Evolutionary conservation across 2,113 vertebrate species (phyloP).

Genomic region (Ardeotis arabs): DNA sequence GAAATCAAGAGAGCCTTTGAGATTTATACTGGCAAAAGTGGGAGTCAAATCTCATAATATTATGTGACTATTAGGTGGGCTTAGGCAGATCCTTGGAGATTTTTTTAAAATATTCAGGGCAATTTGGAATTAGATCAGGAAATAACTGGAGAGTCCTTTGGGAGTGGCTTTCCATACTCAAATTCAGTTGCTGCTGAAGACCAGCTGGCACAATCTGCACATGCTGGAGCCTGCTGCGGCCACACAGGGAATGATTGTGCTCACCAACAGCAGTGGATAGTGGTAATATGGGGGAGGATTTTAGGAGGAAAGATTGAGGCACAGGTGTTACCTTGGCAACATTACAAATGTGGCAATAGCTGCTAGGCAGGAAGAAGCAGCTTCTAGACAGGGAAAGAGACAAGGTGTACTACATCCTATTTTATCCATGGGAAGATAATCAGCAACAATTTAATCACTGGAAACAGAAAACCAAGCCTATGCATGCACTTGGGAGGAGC

Average conservation of each 20-base stretch:
- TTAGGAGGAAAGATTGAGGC: not conserved
- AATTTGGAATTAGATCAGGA: not conserved
- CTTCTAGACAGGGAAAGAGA: not conserved
- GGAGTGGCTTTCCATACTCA: not conserved
- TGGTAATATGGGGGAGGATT: not conserved
- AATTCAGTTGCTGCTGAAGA: not conserved
- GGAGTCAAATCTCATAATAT: not conserved
- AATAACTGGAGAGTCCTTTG: not conserved
- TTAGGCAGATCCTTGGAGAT: not conserved
- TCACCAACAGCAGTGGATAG: not conserved
- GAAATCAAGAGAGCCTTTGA: not conserved
- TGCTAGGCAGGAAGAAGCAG: not conserved
- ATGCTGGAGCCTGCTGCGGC: not conserved
- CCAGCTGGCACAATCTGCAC: not conserved
- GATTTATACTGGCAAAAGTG: not conserved
- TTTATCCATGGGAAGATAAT: not conserved
- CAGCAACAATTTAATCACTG: not conserved
- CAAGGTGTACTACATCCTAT: not conserved
- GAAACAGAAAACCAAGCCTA: not conserved
- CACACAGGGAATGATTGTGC: not conserved
- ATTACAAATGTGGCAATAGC: not conserved
- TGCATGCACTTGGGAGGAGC: not conserved
- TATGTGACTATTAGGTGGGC: not conserved
- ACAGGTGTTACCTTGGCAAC: conserved; percentile 1
- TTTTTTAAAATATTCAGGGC: not conserved